Evolutionary conservation across 2,888 invertebrate genomes (phyloP), one percentile per base, ranked within the genome.

Genomic region (Notocelia uddmanniana): DNA sequence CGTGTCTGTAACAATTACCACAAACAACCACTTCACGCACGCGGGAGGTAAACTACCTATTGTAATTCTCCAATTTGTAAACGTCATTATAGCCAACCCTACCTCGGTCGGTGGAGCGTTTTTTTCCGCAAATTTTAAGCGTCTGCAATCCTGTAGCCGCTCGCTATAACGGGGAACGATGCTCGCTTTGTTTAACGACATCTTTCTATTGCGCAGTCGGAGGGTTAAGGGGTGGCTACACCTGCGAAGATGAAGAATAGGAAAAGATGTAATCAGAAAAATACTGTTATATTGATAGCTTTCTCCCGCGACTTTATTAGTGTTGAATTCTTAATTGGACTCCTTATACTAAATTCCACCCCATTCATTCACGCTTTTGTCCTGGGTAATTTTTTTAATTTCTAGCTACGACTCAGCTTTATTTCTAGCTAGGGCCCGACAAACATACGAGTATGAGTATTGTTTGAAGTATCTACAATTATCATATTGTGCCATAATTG

Each of bases 41-140:
- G 11, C 52, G 64, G 70, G 58, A 41, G 58, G 64, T 59, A 58
- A 64, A 64, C 64, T 55, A 70, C 10, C 48, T 19, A 64, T 70
- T 70, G 64, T 70, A 31, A 13, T n/a, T 13, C 15, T 48, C 18
- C 31, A 48, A 62, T 52, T 63, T 64, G 52, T 34, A 18, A 23
- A 50, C 2, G 26, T 31, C 55, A 23, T 31, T 48, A 18, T 21
- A 54, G 37, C 68, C 88, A 90, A 89, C 91, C 92, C 92, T 90
- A 88, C 78, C 83, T 69, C 74, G 84, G 82, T 76, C 78, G 78
- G 74, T 81, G 82, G 78, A 84, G 85, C 87, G 86, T 76, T 79
- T 91, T 89, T 45, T 85, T 89, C 91, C 89, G 85, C 91, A 92
- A 92, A 88, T 92, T 91, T 91, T 89, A 90, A 91, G 85, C 89